Evolutionary conservation across 2,888 invertebrate genomes (phyloP).

Genomic region (Mythimna pallens): DNA sequence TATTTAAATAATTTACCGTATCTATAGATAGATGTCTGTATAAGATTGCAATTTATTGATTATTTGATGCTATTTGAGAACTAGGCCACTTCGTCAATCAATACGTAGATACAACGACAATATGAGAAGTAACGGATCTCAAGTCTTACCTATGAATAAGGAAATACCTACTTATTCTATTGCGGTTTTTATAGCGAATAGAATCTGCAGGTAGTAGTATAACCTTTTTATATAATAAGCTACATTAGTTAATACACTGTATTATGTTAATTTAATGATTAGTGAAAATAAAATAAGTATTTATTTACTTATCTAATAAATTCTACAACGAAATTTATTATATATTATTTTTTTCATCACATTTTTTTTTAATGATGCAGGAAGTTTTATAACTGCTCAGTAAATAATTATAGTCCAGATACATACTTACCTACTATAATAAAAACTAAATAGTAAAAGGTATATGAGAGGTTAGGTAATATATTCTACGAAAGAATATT

Average conservation of each 20-base stretch:
- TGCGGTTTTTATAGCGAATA: neutral
- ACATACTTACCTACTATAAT: neutral
- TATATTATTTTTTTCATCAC: too few relatives aligned
- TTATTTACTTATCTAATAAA: neutral
- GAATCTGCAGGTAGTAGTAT: conserved; percentile 19
- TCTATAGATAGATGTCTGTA: neutral
- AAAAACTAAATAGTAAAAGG: neutral
- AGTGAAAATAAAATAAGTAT: too few relatives aligned
- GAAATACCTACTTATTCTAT: conserved; percentile 30
- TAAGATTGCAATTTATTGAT: conserved; percentile 42
- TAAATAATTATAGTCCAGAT: neutral
- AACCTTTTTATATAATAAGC: neutral
- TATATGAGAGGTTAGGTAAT: neutral
- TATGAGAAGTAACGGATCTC: conserved; percentile 10
- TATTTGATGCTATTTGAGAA: conserved; percentile 31
- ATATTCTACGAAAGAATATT: neutral
- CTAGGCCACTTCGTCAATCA: conserved; percentile 33
- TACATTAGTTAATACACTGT: neutral
- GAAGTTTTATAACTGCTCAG: too few relatives aligned
- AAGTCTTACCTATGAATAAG: neutral
- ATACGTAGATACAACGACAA: conserved; percentile 22
- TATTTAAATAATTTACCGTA: conserved; percentile 25
- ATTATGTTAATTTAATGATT: neutral
- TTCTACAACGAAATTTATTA: too few relatives aligned
- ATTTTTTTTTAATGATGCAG: neutral